Evolutionary conservation across 2,797 vertebrate species (phyloP), one percentile per base, ranked within the genome.

Genomic region (Danionella dracula): DNA sequence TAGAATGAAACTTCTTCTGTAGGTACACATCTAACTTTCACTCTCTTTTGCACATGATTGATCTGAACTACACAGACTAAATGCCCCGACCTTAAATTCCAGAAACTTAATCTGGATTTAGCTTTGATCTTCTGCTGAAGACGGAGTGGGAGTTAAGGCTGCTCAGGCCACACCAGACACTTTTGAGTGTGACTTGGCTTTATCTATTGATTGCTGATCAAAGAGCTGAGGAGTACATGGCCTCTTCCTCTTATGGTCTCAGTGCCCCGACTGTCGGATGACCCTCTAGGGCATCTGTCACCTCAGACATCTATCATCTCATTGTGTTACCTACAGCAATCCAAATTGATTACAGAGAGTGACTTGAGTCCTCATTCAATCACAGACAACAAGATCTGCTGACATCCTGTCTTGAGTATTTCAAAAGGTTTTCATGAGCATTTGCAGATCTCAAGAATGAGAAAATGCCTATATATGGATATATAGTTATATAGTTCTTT

Each of bases 401-500:
- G n/a, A n/a, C 51, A 56, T n/a, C 13, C 40, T n/a, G 8, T 38
- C 13, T 40, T n/a, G n/a, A n/a, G 13, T 16, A 16, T 62, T 17
- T 27, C 20, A 50, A 60, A 16, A 4, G 16, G 32, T 10, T 60
- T 37, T 34, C 37, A 41, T 48, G 15, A 40, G 12, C 46, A 38
- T 16, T 50, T 50, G 31, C 21, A 50, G 21, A 4, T 7, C 31
- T 34, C n/a, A 5, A 21, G 17, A 37, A n/a, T 23, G 2, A 46
- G 32, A 38, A 57, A 20, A 41, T 56, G 37, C 12, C 72, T 60
- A 74, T 72, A 73, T 68, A 71, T 50, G 64, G 73, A 44, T 11
- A 45, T 40, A n/a, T n/a, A 61, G 44, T 61, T 46, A 46, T 16
- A n/a, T n/a, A n/a, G n/a, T n/a, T n/a, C n/a, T n/a, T n/a, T n/a